Evolutionary conservation across 2,797 vertebrate species (phyloP).

Genomic region (Halcyon badia): DNA sequence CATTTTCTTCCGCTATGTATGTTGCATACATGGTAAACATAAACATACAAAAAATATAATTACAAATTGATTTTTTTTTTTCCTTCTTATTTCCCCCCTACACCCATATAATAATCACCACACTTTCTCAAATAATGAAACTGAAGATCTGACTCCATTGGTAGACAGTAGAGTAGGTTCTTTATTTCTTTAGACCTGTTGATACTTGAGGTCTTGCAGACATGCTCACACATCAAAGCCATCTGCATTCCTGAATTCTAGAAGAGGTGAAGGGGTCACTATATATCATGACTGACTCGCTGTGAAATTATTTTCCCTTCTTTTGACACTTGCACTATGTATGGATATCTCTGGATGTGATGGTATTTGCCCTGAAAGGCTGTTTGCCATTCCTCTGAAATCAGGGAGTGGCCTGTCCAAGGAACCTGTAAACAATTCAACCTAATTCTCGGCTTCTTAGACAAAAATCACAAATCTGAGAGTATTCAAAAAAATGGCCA

Average conservation of each 20-base stretch:
- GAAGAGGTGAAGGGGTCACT: neutral
- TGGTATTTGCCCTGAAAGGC: neutral
- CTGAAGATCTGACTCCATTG: neutral
- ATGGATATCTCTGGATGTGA: neutral
- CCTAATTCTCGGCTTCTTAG: neutral
- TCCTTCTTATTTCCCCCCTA: neutral
- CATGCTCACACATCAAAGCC: neutral
- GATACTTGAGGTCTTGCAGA: neutral
- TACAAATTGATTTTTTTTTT: neutral
- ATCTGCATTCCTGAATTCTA: neutral
- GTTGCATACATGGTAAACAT: neutral
- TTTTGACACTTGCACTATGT: neutral
- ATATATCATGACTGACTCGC: neutral
- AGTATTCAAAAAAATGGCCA: neutral
- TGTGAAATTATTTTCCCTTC: neutral
- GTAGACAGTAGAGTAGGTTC: neutral
- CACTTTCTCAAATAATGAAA: neutral
- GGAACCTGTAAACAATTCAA: neutral
- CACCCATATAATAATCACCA: neutral
- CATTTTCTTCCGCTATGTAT: neutral
- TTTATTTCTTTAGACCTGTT: neutral
- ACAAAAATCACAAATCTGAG: neutral
- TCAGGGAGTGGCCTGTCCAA: neutral
- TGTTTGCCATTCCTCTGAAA: neutral
- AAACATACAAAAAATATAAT: neutral